Conservation (phyloP, 2,888 invertebrate genomes). For the Agrochola lota region DNA sequence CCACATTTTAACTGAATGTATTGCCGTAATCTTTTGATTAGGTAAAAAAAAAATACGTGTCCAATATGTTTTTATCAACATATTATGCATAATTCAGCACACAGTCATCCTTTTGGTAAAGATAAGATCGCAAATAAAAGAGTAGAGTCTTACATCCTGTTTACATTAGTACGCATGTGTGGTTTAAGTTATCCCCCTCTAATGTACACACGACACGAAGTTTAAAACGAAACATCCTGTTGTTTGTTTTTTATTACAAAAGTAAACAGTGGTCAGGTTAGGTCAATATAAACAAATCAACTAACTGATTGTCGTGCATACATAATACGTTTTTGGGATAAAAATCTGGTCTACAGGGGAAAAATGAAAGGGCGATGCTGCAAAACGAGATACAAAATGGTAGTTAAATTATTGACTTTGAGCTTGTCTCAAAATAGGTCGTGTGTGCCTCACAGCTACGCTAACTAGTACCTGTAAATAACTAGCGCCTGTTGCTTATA, state of each 20-base stretch:
- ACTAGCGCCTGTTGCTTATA: background rate
- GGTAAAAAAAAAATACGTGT: too few relatives aligned
- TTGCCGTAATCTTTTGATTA: too few relatives aligned
- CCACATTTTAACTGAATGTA: too few relatives aligned
- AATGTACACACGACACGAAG: background rate
- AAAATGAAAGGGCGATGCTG: background rate
- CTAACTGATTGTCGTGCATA: background rate
- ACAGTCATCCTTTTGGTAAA: too few relatives aligned
- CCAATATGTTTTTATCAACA: too few relatives aligned
- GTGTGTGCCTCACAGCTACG: background rate
- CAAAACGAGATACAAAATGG: background rate
- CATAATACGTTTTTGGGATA: background rate
- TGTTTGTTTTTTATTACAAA: constrained; percentile 14
- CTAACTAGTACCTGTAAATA: constrained; percentile 3
- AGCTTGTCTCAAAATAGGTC: constrained; percentile 10
- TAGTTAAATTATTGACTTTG: background rate
- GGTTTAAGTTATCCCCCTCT: background rate
- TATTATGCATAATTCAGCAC: background rate
- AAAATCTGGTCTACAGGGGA: background rate
- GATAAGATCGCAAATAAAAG: background rate
- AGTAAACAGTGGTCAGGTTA: background rate
- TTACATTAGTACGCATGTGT: constrained; percentile 1
- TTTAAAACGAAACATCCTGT: background rate
- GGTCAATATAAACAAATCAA: constrained; percentile 14
- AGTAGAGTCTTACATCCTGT: background rate